Conservation (phyloP, 2,113 vertebrate genomes). For the Oreochromis spilurus region DNA sequence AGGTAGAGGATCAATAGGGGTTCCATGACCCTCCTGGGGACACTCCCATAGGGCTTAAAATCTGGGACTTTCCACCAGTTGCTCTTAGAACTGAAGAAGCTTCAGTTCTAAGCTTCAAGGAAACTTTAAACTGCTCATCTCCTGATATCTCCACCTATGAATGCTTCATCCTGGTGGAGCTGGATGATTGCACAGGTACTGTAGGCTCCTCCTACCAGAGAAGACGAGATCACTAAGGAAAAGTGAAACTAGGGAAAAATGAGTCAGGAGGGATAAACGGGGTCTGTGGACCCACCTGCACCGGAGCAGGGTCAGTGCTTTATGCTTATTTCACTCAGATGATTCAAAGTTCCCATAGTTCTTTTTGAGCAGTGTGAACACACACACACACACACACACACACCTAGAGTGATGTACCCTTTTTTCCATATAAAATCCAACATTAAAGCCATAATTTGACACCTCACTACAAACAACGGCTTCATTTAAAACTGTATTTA, state of each 20-base stretch:
- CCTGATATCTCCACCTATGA: neutral
- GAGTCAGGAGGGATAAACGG: neutral
- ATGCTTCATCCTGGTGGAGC: neutral
- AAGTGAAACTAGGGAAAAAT: neutral
- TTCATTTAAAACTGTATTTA: neutral
- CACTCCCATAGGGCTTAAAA: neutral
- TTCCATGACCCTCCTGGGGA: neutral
- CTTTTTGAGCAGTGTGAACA: neutral
- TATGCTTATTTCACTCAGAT: neutral
- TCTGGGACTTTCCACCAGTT: neutral
- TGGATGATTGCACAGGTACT: neutral
- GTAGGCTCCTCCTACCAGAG: neutral
- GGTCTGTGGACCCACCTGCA: neutral
- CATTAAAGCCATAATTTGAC: neutral
- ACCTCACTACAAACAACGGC: neutral
- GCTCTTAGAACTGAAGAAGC: neutral
- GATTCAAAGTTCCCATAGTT: neutral
- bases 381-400: neutral
- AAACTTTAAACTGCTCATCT: neutral
- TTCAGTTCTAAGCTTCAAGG: neutral
- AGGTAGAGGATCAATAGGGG: neutral
- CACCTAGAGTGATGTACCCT: neutral
- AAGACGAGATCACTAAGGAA: neutral
- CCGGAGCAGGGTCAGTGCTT: neutral
- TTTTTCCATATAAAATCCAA: neutral